A percentile compares a stretch with the other conserved stretches of the same genome.
Conservation (phyloP, 2,888 invertebrate genomes). For the Coremacera marginata region DNA sequence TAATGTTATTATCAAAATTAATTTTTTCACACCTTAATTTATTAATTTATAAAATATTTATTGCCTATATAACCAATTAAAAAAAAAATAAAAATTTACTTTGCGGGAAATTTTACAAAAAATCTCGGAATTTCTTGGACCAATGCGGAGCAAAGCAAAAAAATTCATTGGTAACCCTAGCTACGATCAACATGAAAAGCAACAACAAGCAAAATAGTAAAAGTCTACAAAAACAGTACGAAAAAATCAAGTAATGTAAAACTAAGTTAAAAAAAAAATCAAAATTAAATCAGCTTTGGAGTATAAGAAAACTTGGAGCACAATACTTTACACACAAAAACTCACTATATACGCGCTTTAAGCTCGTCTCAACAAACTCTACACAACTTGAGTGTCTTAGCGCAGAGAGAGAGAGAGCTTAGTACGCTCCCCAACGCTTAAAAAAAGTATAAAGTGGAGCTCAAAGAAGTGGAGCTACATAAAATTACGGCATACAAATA, state of each 20-base stretch:
- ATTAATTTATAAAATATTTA: too few relatives aligned
- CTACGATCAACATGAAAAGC: background rate
- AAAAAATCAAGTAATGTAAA: background rate
- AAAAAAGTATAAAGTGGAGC: background rate
- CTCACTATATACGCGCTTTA: background rate
- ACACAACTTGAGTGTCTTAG: background rate
- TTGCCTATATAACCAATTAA: too few relatives aligned
- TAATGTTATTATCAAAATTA: too few relatives aligned
- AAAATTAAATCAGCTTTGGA: background rate
- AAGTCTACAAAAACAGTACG: background rate
- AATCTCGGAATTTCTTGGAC: too few relatives aligned
- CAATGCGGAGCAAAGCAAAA: too few relatives aligned
- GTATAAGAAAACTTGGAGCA: background rate
- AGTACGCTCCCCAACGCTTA: background rate
- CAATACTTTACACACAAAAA: background rate
- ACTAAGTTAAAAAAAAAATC: background rate
- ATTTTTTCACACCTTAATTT: too few relatives aligned
- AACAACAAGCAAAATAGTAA: conserved; percentile 3
- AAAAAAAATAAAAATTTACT: background rate
- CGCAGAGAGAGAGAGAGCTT: too few relatives aligned
- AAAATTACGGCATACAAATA: background rate
- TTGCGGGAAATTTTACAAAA: too few relatives aligned
- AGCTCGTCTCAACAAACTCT: background rate
- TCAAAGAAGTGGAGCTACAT: background rate
- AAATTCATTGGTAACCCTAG: too few relatives aligned